Base-by-base conservation (phyloP, 64 coral and sea anemone species). In the Cladopsammia gracilis region DNA sequence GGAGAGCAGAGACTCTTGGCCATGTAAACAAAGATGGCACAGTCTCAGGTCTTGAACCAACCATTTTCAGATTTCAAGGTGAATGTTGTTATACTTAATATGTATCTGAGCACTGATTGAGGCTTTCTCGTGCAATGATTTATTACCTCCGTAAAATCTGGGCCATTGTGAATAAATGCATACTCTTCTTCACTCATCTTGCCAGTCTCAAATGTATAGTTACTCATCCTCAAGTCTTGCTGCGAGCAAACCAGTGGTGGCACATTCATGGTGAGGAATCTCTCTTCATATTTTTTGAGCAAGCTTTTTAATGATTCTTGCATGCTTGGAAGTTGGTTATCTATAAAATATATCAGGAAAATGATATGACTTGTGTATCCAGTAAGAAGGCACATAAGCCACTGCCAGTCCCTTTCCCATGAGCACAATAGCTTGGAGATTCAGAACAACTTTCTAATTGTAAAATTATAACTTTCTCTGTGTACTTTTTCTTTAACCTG, bases 121-220 rank as follows among this genome's bases (percentile, higher is more conserved):
- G 34, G 34, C 34, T 34, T 34, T 34, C 34, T 34, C 34, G 2
- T 13, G 65, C 10, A 69, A 14, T 51, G 10, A 11, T 7, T 25
- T 14, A 59, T 79, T 90, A 90, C 88, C 76, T 90, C 88, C 3
- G 15, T 90, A 44, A 56, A 90, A 57, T 93, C 64, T 24, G 74
- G 73, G 3, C 91, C 91, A 87, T 93, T 46, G 25, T 93, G 91
- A 4, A 93, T 79, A 7, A 43, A 68, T 20, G 87, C 9, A 57
- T 87, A 93, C 78, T 93, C 74, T 34, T 93, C 84, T 19, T 61
- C 82, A 48, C 70, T 49, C 91, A 93, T 93, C 70, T 93, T 93
- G 10, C 83, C 69, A 77, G 91, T 93, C 51, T 93, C 91, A 93
- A 93, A 93, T 48, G 85, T 86, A 65, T 71, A 93, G 26, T 86